Conservation (phyloP, 2,888 invertebrate species). For the Dascillus cervinus region DNA sequence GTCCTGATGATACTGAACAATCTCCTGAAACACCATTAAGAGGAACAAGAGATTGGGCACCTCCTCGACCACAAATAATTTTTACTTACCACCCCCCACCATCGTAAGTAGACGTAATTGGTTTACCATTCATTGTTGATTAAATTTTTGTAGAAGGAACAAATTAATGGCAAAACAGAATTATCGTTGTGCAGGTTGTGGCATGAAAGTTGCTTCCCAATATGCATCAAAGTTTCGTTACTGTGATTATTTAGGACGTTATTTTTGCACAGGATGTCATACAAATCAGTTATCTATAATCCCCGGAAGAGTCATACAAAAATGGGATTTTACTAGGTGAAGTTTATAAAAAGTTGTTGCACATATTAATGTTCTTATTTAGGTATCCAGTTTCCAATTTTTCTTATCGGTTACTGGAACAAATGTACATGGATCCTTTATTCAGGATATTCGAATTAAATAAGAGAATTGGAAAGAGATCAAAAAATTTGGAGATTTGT, state of each 20-base stretch:
- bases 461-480: slow-evolving; percentile 55
- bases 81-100: slow-evolving; percentile 65
- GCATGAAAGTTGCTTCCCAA: slow-evolving; percentile 65
- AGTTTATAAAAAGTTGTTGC: slow-evolving; percentile 1
- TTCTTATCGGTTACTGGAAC: slow-evolving; percentile 65
- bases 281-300: slow-evolving; percentile 66
- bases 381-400: slow-evolving; percentile 78
- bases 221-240: slow-evolving; percentile 70
- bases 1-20: slow-evolving; percentile 56
- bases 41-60: slow-evolving; percentile 77
- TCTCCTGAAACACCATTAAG: slow-evolving; percentile 46
- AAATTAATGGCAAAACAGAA: slow-evolving; percentile 63
- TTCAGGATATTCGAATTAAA: slow-evolving; percentile 69
- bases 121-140: no score
- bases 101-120: slow-evolving; percentile 53
- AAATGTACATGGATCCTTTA: slow-evolving; percentile 69
- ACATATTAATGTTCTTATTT: slow-evolving; percentile 25
- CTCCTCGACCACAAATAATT: slow-evolving; percentile 75
- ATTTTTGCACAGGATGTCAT: slow-evolving; percentile 83
- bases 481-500: slow-evolving; percentile 53
- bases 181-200: slow-evolving; percentile 77
- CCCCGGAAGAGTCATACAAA: slow-evolving; percentile 57
- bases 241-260: slow-evolving; percentile 76
- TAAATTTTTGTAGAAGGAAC: slow-evolving; percentile 50
- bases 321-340: slow-evolving; percentile 57